A percentile compares a stretch with the other conserved stretches of the same genome.
phyloP scores from a whole-genome alignment of 1,140 invertebrate species.

The Delia radicum region DNA sequence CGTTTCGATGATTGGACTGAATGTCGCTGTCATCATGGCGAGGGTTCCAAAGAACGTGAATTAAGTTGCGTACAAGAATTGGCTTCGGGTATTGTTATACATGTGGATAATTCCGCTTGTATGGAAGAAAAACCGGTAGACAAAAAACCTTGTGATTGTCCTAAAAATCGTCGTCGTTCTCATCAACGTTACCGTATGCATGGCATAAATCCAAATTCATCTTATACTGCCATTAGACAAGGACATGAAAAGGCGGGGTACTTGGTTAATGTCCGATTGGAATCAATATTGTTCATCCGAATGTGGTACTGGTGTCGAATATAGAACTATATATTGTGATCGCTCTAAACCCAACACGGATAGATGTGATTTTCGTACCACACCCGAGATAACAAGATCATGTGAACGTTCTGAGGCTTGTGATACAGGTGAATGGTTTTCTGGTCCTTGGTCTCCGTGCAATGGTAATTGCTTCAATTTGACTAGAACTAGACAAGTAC shows the following conservation, averaged over 20 bases:
- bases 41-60: slow-evolving; percentile 65
- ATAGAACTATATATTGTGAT: slow-evolving; percentile 54
- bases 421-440: slow-evolving; percentile 66
- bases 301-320: slow-evolving; percentile 44
- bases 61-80: slow-evolving; percentile 63
- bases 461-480: slow-evolving; percentile 56
- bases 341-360: slow-evolving; percentile 56
- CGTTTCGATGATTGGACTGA: slow-evolving; percentile 55
- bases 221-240: slow-evolving; percentile 29
- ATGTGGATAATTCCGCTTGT: slow-evolving; percentile 59
- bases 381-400: slow-evolving; percentile 62
- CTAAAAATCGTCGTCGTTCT: slow-evolving; percentile 38
- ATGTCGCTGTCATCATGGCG: slow-evolving; percentile 68
- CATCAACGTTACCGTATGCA: slow-evolving; percentile 37
- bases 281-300: slow-evolving; percentile 49
- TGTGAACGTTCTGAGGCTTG: slow-evolving; percentile 66
- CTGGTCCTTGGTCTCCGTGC: slow-evolving; percentile 67
- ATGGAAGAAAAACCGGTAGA: slow-evolving; percentile 54
- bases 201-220: slow-evolving; percentile 24
- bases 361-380: slow-evolving; percentile 61
- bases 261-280: slow-evolving; percentile 53
- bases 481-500: slow-evolving; percentile 57
- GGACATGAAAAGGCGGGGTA: slow-evolving; percentile 31
- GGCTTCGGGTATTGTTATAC: slow-evolving; percentile 58
- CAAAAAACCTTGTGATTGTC: slow-evolving; percentile 50